Percentiles rank a stretch among this genome's conserved stretches.
Evolutionary conservation across 2,797 vertebrate genomes (phyloP).

Genomic region (Furcifer pardalis): DNA sequence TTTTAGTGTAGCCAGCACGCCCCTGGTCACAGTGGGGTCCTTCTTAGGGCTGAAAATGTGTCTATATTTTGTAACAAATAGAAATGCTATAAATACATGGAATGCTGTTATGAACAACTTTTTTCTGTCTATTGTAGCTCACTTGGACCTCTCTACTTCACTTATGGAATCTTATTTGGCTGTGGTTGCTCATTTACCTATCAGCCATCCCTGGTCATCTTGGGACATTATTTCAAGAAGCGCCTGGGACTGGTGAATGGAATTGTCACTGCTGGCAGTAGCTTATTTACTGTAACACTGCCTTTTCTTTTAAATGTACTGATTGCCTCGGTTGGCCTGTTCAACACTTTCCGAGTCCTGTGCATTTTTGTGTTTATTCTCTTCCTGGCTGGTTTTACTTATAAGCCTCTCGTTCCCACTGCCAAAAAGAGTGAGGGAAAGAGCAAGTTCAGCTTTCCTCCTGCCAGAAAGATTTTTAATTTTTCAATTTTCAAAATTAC

Average conservation of each 20-base stretch:
- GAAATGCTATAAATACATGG: background rate
- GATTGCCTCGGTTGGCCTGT: slow-evolving; percentile 73
- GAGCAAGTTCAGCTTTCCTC: slow-evolving; percentile 65
- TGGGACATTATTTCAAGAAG: slow-evolving; percentile 96
- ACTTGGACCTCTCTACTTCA: slow-evolving; percentile 90
- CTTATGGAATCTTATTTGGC: slow-evolving; percentile 92
- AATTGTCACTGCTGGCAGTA: slow-evolving; percentile 95
- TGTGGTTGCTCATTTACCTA: slow-evolving; percentile 95
- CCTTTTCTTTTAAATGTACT: slow-evolving; percentile 83
- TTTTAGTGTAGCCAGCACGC: too few relatives aligned
- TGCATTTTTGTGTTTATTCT: slow-evolving; percentile 89
- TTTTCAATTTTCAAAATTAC: slow-evolving; percentile 88
- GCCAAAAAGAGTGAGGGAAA: slow-evolving; percentile 64
- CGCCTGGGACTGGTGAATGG: slow-evolving; percentile 95
- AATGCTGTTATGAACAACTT: background rate
- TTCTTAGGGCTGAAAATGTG: background rate
- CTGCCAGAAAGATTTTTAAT: slow-evolving; percentile 83
- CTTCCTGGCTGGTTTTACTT: slow-evolving; percentile 90
- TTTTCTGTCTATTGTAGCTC: slow-evolving; percentile 75
- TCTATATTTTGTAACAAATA: background rate
- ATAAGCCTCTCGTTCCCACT: slow-evolving; percentile 81
- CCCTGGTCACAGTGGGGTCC: background rate
- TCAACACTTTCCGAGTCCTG: slow-evolving; percentile 84
- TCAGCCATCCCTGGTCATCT: slow-evolving; percentile 95
- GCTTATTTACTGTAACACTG: slow-evolving; percentile 89